Conservation (phyloP, 2,113 vertebrate genomes). For the Oncorhynchus tshawytscha region DNA sequence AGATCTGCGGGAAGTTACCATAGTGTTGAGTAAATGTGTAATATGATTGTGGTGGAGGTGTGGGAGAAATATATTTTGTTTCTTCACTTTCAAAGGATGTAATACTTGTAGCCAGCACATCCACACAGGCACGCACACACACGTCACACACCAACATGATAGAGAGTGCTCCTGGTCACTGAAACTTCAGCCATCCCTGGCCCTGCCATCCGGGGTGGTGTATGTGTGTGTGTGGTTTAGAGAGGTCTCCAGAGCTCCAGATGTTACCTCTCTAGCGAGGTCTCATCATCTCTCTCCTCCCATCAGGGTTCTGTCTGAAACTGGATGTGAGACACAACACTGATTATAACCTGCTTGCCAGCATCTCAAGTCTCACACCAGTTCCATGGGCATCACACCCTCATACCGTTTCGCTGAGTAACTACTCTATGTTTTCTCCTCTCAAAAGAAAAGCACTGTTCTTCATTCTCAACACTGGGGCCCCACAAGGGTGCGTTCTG, state of each 20-base stretch:
- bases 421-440: too few species aligned
- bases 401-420: too few species aligned
- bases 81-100: not conserved
- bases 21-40: not conserved
- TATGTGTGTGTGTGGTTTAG: too few species aligned
- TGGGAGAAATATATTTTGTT: not conserved
- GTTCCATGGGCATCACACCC: not conserved
- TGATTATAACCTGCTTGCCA: not conserved
- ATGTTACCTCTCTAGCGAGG: too few species aligned
- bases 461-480: too few species aligned
- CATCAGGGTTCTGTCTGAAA: not conserved
- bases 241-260: too few species aligned
- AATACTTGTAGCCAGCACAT: not conserved
- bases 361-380: not conserved
- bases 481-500: too few species aligned
- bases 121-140: not conserved
- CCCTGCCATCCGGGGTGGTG: not conserved
- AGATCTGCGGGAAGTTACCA: not conserved
- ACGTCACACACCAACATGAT: not conserved
- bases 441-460: too few species aligned
- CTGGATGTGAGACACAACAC: not conserved
- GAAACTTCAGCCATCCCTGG: slow-evolving; percentile 7
- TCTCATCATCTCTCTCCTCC: too few species aligned
- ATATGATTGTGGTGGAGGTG: not conserved
- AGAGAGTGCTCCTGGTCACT: not conserved